Evolutionary conservation across 2,888 invertebrate species (phyloP), one percentile per base, ranked within the genome.

Genomic region (Charanyca ferruginea): DNA sequence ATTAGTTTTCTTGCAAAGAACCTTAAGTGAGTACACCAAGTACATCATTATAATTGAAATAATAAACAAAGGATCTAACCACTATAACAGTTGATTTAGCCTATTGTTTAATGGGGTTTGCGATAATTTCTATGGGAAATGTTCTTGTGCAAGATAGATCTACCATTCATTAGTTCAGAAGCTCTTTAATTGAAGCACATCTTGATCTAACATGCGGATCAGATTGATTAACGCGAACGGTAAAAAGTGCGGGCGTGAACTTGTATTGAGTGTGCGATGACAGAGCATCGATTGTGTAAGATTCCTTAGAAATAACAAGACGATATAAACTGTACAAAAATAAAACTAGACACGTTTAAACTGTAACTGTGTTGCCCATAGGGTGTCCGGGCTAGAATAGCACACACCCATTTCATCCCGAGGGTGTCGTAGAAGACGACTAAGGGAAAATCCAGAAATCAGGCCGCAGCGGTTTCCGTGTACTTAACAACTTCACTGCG

Each of bases 71-170:
- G 22, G 54, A 63, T 54, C 11, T 44, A 64, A 65, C 60, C 42
- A 72, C 42, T 28, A 32, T 62, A 79, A 79, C 79, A 73, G 71
- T 78, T 78, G 72, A 80, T 83, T 83, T 78, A 80, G 74, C 74
- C 73, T 77, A 83, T 83, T 82, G 79, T 80, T 79, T 81, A 82
- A 81, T 84, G 73, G 82, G 76, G 73, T 66, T 82, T 48, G 42
- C 49, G 59, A 76, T 78, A 74, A 74, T 63, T 67, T 57, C 49
- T 80, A 84, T 86, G 84, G 77, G 84, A 87, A 86, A 67, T 45
- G 73, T 82, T 85, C 80, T 83, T 83, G 59, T 79, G 22, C 58
- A 62, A 60, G 59, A 73, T 68, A 73, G 53, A 61, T 77, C 76
- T 76, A 76, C 66, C 61, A 74, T 73, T 76, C 70, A 77, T 79